Conservation (phyloP, 1,140 invertebrate species). For the Lineus longissimus region DNA sequence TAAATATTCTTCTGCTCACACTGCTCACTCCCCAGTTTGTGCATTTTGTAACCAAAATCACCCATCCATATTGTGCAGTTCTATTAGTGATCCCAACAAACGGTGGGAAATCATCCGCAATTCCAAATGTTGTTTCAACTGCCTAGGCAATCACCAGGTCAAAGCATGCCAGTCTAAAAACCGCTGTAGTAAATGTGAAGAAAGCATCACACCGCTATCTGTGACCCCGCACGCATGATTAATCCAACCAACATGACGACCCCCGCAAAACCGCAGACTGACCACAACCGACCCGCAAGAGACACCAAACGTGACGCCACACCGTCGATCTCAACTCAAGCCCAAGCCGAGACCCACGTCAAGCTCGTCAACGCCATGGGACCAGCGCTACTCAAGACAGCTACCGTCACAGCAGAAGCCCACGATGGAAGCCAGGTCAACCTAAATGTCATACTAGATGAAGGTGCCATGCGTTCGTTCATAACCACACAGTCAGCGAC, state of each 20-base stretch:
- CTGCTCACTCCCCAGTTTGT: too few species aligned
- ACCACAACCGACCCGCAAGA: neutral
- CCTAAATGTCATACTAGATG: neutral
- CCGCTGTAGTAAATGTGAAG: neutral
- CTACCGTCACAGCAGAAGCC: too few species aligned
- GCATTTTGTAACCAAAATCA: constrained; percentile 1
- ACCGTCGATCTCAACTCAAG: too few species aligned
- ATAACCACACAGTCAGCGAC: neutral
- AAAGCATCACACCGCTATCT: neutral
- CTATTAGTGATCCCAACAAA: neutral
- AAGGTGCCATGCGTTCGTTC: constrained; percentile 1
- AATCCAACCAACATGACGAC: neutral
- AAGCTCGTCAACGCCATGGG: too few species aligned
- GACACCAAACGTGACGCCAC: neutral
- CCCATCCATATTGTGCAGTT: neutral
- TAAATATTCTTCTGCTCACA: too few species aligned
- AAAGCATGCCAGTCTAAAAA: neutral
- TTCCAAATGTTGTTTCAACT: neutral
- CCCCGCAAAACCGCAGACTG: neutral
- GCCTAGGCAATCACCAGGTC: neutral
- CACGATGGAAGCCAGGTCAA: too few species aligned
- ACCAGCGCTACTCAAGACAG: too few species aligned
- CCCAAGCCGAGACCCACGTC: too few species aligned
- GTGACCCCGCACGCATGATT: neutral
- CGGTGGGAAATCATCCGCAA: neutral